Percentiles rank a stretch among this genome's conserved stretches.
phyloP scores from a whole-genome alignment of 2,797 vertebrate genomes.

The Spea hammondii region DNA sequence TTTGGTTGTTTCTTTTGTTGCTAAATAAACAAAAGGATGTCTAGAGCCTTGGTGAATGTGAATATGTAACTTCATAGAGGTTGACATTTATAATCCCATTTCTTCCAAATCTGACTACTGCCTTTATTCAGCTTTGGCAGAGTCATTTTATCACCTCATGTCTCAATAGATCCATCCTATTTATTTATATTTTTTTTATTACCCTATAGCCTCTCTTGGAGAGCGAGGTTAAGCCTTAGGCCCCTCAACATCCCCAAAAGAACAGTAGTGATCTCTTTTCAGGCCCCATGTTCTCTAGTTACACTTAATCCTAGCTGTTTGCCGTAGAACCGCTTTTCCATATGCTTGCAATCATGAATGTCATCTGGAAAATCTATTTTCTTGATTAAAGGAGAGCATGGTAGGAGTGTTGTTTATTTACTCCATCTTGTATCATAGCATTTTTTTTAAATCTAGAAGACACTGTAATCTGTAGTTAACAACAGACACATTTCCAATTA shows the following conservation, averaged over 20 bases:
- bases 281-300: constrained; percentile 18
- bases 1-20: background rate
- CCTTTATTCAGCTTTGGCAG: constrained; percentile 12
- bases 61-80: constrained; percentile 1
- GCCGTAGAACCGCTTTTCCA: constrained; percentile 37
- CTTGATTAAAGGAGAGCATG: constrained; percentile 43
- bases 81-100: background rate
- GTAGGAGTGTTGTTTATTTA: constrained; percentile 37
- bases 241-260: constrained; percentile 13
- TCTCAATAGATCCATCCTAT: constrained; percentile 7
- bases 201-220: constrained; percentile 20
- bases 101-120: constrained; percentile 11
- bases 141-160: constrained; percentile 33
- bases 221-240: constrained; percentile 5
- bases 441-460: constrained; percentile 27
- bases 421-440: constrained; percentile 18
- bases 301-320: constrained; percentile 39
- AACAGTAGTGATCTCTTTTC: constrained; percentile 35
- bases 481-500: constrained; percentile 25
- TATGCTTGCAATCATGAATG: constrained; percentile 42
- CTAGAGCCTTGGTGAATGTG: background rate
- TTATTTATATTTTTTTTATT: constrained; percentile 12
- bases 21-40: background rate
- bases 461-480: constrained; percentile 16
- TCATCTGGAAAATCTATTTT: constrained; percentile 43